A percentile compares a stretch with the other conserved stretches of the same genome.
Conservation (phyloP, 2,888 invertebrate species). For the Acronicta aceris region DNA sequence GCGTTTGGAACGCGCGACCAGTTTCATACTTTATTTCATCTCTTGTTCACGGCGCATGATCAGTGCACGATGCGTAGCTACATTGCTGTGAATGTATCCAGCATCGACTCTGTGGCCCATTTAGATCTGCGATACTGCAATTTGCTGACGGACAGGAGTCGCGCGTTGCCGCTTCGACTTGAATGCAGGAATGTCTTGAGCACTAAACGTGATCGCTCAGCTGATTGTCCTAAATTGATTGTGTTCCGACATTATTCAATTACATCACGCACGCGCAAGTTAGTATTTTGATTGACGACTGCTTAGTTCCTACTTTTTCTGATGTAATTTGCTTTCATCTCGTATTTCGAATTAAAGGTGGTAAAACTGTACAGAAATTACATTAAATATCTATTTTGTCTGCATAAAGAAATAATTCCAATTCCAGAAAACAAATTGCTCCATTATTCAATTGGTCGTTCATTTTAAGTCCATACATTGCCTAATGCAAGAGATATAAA, state of each 20-base stretch:
- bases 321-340: slow-evolving; percentile 12
- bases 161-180: slow-evolving; percentile 72
- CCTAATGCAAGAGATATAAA: slow-evolving; percentile 29
- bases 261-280: slow-evolving; percentile 50
- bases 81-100: slow-evolving; percentile 74
- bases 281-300: slow-evolving; percentile 36
- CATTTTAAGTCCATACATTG: slow-evolving; percentile 38
- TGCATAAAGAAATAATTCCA: slow-evolving; percentile 33
- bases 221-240: slow-evolving; percentile 73
- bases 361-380: slow-evolving; percentile 19
- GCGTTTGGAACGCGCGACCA: slow-evolving; percentile 63
- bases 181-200: slow-evolving; percentile 75
- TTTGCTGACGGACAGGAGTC: slow-evolving; percentile 79
- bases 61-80: slow-evolving; percentile 77
- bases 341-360: neutral
- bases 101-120: slow-evolving; percentile 83
- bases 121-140: slow-evolving; percentile 84
- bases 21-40: slow-evolving; percentile 83
- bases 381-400: slow-evolving; percentile 22
- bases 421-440: slow-evolving; percentile 25
- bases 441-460: slow-evolving; percentile 33
- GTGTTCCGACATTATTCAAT: slow-evolving; percentile 58
- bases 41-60: slow-evolving; percentile 77
- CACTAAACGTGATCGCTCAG: slow-evolving; percentile 60
- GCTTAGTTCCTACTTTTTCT: slow-evolving; percentile 10